phyloP scores from a whole-genome alignment of 2,113 vertebrate species.

The Rhynchopsitta pachyrhyncha region DNA sequence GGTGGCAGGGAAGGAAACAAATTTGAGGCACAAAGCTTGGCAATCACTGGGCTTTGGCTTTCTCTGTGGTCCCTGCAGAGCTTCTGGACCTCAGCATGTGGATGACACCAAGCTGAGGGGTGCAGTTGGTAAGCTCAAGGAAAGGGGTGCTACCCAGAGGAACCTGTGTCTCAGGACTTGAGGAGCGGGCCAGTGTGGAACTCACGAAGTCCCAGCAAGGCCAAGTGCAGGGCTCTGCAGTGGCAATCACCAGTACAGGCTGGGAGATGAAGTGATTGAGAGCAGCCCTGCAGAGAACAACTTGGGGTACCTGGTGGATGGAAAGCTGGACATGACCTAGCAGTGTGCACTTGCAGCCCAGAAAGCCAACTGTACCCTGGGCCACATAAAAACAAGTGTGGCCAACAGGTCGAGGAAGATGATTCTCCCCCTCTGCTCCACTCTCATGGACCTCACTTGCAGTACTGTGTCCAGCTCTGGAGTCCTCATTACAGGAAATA shows the following conservation, averaged over 20 bases:
- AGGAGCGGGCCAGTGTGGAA: not conserved
- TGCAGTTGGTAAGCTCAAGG: not conserved
- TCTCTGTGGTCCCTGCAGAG: not conserved
- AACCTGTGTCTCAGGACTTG: not conserved
- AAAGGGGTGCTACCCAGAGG: not conserved
- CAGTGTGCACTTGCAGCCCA: fast-evolving
- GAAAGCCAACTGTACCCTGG: not conserved
- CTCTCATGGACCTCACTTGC: not conserved
- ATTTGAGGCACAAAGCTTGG: not conserved
- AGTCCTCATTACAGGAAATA: not conserved
- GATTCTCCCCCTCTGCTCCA: not conserved
- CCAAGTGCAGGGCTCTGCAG: not conserved
- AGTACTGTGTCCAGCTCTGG: not conserved
- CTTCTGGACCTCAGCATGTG: not conserved
- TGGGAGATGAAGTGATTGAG: not conserved
- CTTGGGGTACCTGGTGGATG: not conserved
- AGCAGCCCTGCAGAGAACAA: not conserved
- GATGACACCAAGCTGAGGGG: not conserved
- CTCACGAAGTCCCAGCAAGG: not conserved
- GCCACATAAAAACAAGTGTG: fast-evolving
- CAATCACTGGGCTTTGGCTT: not conserved
- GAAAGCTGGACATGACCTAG: not conserved
- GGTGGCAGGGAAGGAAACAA: not conserved
- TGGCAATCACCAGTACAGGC: not conserved
- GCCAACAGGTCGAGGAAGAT: fast-evolving